Evolutionary conservation across 2,797 vertebrate species (phyloP).

Genomic region (Neosilurus hyrtlii): DNA sequence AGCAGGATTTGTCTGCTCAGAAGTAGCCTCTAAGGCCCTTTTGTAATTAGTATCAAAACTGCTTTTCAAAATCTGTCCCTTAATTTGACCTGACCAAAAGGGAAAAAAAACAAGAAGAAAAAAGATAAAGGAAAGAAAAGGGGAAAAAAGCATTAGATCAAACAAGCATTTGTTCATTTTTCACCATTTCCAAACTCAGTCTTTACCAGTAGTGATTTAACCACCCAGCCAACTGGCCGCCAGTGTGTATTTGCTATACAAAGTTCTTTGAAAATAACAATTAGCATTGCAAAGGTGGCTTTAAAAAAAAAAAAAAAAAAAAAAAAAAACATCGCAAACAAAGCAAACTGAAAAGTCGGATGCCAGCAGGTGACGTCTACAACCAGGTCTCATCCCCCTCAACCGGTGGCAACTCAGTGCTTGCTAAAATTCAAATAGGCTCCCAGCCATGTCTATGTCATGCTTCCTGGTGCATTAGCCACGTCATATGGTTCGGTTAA

Average conservation of each 20-base stretch:
- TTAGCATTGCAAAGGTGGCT: conserved; percentile 31
- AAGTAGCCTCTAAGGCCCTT: conserved; percentile 43
- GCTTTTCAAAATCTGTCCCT: conserved; percentile 30
- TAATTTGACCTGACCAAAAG: conserved; percentile 18
- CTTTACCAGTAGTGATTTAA: background rate
- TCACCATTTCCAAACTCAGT: background rate
- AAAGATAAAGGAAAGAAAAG: background rate
- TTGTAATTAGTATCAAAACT: conserved; percentile 44
- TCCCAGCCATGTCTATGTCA: conserved; percentile 44
- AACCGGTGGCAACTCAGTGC: conserved; percentile 34
- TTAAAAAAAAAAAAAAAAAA: no score
- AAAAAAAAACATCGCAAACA: conserved; percentile 25
- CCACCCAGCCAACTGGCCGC: background rate
- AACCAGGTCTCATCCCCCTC: conserved; percentile 36
- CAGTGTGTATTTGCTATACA: conserved; percentile 7
- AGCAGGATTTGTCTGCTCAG: conserved; percentile 48
- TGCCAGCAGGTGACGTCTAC: conserved; percentile 51
- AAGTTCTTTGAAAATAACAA: conserved; percentile 23
- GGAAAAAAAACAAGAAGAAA: background rate
- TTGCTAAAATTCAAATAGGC: conserved; percentile 60
- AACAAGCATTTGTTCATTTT: conserved; percentile 9
- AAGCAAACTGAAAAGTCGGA: conserved; percentile 36
- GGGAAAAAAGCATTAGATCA: background rate
- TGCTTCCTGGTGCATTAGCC: conserved; percentile 42
- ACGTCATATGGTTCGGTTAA: conserved; percentile 61